These are phyloP conservation scores for Threskiornis aethiopicus DNA, from an alignment of 2,797 vertebrate genomes.

Conservation along the genomic window DNA sequence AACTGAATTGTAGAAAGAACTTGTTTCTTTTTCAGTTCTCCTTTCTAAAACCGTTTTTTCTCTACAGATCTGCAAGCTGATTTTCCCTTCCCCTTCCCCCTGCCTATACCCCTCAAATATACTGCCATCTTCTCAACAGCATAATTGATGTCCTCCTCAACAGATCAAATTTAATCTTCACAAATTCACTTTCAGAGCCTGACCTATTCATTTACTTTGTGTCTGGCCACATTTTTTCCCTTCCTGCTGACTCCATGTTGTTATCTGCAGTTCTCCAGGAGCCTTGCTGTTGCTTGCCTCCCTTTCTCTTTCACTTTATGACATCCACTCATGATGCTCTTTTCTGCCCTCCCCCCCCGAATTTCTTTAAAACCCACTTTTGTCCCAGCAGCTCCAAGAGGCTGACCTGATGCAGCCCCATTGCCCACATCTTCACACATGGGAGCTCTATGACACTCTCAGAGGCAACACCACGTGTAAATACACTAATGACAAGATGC, in stretches of 20 bases:
- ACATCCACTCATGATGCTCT: neutral
- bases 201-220: neutral
- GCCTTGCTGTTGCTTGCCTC: neutral
- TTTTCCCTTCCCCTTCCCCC: neutral
- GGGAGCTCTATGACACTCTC: neutral
- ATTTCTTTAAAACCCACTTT: neutral
- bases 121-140: neutral
- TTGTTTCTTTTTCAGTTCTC: neutral
- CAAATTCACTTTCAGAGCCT: neutral
- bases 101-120: neutral
- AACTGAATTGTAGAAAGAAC: too few species aligned
- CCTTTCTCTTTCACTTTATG: neutral
- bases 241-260: neutral
- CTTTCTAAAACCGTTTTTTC: neutral
- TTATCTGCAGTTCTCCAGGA: neutral
- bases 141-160: neutral
- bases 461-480: neutral
- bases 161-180: neutral
- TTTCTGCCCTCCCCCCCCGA: neutral
- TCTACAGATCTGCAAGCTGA: neutral
- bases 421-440: neutral
- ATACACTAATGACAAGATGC: neutral
- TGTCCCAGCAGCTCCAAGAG: neutral
- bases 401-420: neutral
- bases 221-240: neutral